These are phyloP conservation scores for Rhopalosiphum nymphaeae DNA, from an alignment of 2,888 invertebrate genomes.

Conservation along the genomic window DNA sequence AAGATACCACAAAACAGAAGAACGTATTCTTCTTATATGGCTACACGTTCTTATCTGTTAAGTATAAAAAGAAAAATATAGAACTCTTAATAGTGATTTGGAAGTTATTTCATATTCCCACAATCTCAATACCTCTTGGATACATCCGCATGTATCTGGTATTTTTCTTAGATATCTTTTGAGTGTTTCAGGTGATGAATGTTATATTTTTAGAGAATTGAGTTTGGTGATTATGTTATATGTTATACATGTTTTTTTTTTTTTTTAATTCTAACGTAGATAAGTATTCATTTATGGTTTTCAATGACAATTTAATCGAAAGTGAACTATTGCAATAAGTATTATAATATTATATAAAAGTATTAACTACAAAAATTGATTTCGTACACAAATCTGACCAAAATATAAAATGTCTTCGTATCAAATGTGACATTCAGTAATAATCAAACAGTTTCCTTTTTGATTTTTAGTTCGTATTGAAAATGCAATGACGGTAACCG, in stretches of 20 bases:
- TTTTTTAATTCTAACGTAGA: no score
- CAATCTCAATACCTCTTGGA: neutral
- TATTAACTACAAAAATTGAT: neutral
- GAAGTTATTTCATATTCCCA: neutral
- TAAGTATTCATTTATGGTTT: neutral
- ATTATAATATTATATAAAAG: neutral
- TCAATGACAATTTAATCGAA: neutral
- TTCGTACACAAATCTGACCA: neutral
- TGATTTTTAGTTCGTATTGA: neutral
- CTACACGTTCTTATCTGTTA: neutral
- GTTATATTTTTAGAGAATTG: neutral
- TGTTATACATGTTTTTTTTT: neutral
- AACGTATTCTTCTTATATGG: neutral
- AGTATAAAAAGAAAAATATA: neutral
- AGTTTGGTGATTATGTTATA: neutral
- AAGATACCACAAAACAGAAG: neutral
- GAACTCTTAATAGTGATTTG: no score
- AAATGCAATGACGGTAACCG: neutral
- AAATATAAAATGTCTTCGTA: neutral
- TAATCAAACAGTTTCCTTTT: neutral
- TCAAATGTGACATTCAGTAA: neutral
- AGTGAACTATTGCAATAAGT: neutral
- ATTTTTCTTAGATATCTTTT: neutral
- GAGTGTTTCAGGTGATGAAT: neutral
- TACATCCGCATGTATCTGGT: neutral